phyloP scores from a whole-genome alignment of 2,797 vertebrate genomes.

The Gadopsis bispinosus region DNA sequence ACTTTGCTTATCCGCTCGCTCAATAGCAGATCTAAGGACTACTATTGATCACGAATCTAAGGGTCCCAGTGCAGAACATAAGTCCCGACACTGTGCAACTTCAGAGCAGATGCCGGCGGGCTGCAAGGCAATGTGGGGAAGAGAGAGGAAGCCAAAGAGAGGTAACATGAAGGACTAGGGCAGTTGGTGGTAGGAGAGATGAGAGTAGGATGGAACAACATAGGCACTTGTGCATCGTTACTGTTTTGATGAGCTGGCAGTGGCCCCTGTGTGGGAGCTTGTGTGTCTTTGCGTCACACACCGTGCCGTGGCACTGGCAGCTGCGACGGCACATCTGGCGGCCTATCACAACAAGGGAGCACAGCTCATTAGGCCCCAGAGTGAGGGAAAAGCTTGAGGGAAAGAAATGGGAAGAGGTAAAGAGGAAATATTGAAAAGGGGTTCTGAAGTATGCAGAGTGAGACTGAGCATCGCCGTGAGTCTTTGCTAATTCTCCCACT shows the following conservation, averaged over 20 bases:
- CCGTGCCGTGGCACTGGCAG: slow-evolving; percentile 53
- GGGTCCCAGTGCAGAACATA: slow-evolving; percentile 33
- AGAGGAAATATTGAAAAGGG: slow-evolving; percentile 32
- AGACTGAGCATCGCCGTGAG: slow-evolving; percentile 54
- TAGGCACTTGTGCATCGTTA: slow-evolving; percentile 55
- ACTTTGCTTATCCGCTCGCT: slow-evolving; percentile 42
- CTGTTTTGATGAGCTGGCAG: slow-evolving; percentile 68
- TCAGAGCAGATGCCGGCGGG: slow-evolving; percentile 45
- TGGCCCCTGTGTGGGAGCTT: slow-evolving; percentile 31
- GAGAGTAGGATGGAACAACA: slow-evolving; percentile 29
- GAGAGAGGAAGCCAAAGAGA: slow-evolving; percentile 1
- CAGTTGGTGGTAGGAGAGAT: slow-evolving; percentile 22
- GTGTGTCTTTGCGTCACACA: slow-evolving; percentile 45
- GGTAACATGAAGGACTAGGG: slow-evolving; percentile 14
- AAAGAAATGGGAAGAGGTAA: slow-evolving; percentile 20
- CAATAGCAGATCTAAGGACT: slow-evolving; percentile 55
- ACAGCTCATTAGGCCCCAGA: slow-evolving; percentile 74
- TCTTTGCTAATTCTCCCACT: slow-evolving; percentile 66
- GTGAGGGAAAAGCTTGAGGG: slow-evolving; percentile 37
- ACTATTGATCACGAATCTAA: slow-evolving; percentile 67
- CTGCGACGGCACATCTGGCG: slow-evolving; percentile 68
- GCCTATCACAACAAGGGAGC: slow-evolving; percentile 56
- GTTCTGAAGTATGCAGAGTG: slow-evolving; percentile 56
- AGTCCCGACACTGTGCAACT: slow-evolving; percentile 19
- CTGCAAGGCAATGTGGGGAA: slow-evolving; percentile 13